phyloP scores from a whole-genome alignment of 2,113 vertebrate genomes.

The Baryphthengus martii region DNA sequence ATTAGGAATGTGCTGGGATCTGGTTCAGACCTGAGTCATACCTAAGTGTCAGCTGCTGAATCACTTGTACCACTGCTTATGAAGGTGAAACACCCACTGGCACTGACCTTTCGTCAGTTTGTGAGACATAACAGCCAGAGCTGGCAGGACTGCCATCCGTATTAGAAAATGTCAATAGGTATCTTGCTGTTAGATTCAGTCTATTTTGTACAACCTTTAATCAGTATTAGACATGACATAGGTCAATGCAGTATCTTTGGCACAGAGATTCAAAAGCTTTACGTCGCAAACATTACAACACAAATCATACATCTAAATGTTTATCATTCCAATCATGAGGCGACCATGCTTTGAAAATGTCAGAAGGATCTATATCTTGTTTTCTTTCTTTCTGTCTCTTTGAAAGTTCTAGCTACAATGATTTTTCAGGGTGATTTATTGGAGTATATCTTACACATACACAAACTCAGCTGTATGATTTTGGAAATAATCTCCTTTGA shows the following conservation, averaged over 20 bases:
- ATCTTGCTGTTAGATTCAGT: constrained; percentile 40
- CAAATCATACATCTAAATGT: constrained; percentile 6
- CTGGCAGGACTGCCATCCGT: neutral
- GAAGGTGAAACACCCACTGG: neutral
- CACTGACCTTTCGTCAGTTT: constrained; percentile 24
- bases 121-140: neutral
- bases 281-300: neutral
- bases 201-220: constrained; percentile 55
- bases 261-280: constrained; percentile 9
- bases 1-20: neutral
- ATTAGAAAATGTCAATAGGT: constrained; percentile 49
- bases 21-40: neutral
- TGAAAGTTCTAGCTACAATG: neutral
- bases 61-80: neutral
- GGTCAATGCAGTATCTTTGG: constrained; percentile 36
- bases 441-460: neutral
- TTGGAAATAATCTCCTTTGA: neutral
- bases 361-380: neutral
- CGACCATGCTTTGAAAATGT: neutral
- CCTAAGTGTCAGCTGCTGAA: neutral
- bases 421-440: neutral
- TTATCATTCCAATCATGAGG: constrained; percentile 20
- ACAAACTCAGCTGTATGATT: neutral
- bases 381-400: neutral
- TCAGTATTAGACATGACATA: constrained; percentile 41